Conservation (phyloP, 2,113 vertebrate species). For the Cinclus mexicanus region DNA sequence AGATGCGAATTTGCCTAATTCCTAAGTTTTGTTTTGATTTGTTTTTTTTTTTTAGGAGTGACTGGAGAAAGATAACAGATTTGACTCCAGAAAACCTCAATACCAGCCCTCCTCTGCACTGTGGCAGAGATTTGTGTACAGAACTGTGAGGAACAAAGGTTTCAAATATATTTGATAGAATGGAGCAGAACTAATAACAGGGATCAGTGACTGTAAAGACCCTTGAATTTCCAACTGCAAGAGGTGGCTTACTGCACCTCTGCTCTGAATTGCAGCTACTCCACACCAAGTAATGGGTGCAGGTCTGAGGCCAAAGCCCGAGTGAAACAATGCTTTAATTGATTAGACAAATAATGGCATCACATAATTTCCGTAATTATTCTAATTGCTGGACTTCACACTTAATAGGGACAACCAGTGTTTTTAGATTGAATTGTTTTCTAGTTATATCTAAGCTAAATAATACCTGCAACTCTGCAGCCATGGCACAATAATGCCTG, state of each 20-base stretch:
- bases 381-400: neutral
- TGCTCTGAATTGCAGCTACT: neutral
- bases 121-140: neutral
- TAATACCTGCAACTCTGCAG: neutral
- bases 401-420: neutral
- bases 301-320: neutral
- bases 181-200: neutral
- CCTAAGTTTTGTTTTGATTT: neutral
- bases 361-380: neutral
- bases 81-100: neutral
- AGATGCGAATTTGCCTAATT: neutral
- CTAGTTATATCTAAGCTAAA: neutral
- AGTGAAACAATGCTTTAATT: neutral
- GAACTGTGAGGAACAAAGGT: neutral
- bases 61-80: neutral
- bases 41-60: neutral
- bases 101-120: neutral
- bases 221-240: neutral
- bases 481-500: neutral
- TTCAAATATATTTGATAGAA: neutral
- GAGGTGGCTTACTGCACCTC: neutral
- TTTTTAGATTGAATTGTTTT: neutral
- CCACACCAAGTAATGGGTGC: rapidly evolving
- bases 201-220: rapidly evolving
- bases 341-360: neutral